These are phyloP conservation scores for Ryuthela nishihirai DNA, from an alignment of 2,888 invertebrate species.

Conservation along the genomic window DNA sequence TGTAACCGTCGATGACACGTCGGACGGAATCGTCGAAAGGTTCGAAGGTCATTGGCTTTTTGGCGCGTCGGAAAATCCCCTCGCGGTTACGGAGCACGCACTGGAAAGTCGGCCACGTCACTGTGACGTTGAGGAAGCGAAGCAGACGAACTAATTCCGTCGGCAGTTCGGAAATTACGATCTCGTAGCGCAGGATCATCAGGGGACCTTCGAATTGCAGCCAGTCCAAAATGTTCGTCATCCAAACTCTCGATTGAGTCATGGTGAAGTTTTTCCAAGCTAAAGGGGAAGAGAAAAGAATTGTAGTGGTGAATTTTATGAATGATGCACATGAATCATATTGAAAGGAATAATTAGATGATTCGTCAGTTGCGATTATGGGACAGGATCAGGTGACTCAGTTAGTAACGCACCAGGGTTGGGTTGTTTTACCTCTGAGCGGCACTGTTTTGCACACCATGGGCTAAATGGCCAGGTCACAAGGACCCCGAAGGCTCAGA, in stretches of 20 bases:
- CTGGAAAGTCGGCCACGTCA: conserved; percentile 15
- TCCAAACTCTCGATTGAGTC: conserved; percentile 27
- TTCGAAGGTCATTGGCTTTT: conserved; percentile 27
- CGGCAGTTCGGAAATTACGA: conserved; percentile 5
- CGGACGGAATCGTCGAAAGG: conserved; percentile 21
- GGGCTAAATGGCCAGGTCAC: too few species aligned
- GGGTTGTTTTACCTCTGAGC: too few species aligned
- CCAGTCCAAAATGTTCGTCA: conserved; percentile 36
- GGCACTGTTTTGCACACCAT: too few species aligned
- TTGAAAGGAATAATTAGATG: too few species aligned
- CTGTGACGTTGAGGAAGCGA: conserved; percentile 23
- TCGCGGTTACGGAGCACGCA: conserved; percentile 32
- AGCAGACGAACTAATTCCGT: conserved; percentile 21
- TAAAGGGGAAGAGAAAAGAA: conserved; percentile 6
- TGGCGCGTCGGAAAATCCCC: conserved; percentile 28
- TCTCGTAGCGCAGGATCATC: conserved; percentile 27
- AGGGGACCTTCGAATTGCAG: conserved; percentile 36
- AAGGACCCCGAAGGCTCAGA: too few species aligned
- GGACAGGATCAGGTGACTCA: too few species aligned
- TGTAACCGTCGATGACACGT: conserved; percentile 15
- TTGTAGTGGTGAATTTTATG: too few species aligned
- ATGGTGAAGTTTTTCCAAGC: conserved; percentile 34
- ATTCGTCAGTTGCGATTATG: too few species aligned
- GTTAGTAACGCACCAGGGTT: too few species aligned
- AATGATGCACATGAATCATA: too few species aligned